These are phyloP conservation scores for Empidonax traillii DNA, from an alignment of 2,113 vertebrate species.

Conservation along the genomic window DNA sequence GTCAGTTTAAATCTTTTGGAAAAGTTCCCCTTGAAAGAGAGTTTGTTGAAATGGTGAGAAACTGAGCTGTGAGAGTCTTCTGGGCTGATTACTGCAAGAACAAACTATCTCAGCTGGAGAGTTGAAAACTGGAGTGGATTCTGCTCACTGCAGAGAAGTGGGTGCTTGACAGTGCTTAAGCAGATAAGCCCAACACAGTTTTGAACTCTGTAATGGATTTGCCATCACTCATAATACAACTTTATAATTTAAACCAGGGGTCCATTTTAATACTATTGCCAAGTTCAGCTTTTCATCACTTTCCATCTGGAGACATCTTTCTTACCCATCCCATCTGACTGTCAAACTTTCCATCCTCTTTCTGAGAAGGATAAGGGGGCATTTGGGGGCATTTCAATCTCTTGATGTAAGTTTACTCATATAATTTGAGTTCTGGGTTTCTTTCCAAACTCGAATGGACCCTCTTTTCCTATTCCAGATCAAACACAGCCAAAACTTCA, in stretches of 20 bases:
- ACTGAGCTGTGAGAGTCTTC: not conserved
- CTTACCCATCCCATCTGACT: not conserved
- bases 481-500: not conserved
- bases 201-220: not conserved
- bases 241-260: conserved; percentile 1
- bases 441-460: not conserved
- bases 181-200: not conserved
- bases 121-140: not conserved
- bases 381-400: not conserved
- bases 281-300: not conserved
- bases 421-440: not conserved
- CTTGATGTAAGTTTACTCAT: not conserved
- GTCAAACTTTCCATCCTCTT: not conserved
- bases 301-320: conserved; percentile 5
- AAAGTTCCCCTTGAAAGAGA: not conserved
- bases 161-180: not conserved
- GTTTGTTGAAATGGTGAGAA: not conserved
- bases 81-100: not conserved
- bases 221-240: not conserved
- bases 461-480: not conserved
- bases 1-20: not conserved
- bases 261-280: not conserved
- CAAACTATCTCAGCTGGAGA: not conserved
- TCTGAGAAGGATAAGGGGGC: not conserved
- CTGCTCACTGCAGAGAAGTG: not conserved